Base-by-base conservation (phyloP, 2,888 invertebrate genomes). In the Diogma glabrata region DNA sequence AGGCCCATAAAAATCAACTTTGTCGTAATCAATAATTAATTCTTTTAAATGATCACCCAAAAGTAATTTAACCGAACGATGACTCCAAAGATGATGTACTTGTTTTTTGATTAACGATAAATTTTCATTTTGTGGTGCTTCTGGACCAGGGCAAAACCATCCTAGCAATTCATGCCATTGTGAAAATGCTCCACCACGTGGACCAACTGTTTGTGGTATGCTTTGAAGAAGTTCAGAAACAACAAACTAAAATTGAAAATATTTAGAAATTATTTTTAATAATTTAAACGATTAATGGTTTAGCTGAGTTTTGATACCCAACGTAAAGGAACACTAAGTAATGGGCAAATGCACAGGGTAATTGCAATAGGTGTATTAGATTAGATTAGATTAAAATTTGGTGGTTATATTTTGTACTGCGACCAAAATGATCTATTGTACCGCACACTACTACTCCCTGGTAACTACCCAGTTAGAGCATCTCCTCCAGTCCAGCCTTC, bases 91-190 rank as follows among this genome's bases (percentile, higher is more conserved):
- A 58, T 74, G 65, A 54, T 75, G 74, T 51, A 76, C 65, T 57
- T 77, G 77, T 47, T 66, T 67, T 60, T 76, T 76, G 3, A 70
- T 65, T 12, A 70, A 49, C 0, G 64, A 60, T 24, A 70, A 67
- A 58, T 69, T 67, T 58, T 70, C 70, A 51, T 70, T 68, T 56
- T 67, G 67, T 10, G 67, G 65, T 1, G 65, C 61, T 54, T 68
- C 69, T 12, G 64, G 58, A 43, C 50, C 76, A 56, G 87, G 85
- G 1, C 84, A 80, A 66, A 95, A 94, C 94, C 96, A 97, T 33
- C 97, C 97, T 10, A 99, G 77, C 20, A 97, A 83, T 4, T 96
- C 96, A 70, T 99, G 96, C 96, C 96, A 99, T 69, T 95, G 92
- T 47, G 92, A 91, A 48, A 94, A 77, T 63, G 91, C 90, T 2